Base-by-base conservation (phyloP, 2,797 vertebrate genomes). In the Cossypha polioptera region DNA sequence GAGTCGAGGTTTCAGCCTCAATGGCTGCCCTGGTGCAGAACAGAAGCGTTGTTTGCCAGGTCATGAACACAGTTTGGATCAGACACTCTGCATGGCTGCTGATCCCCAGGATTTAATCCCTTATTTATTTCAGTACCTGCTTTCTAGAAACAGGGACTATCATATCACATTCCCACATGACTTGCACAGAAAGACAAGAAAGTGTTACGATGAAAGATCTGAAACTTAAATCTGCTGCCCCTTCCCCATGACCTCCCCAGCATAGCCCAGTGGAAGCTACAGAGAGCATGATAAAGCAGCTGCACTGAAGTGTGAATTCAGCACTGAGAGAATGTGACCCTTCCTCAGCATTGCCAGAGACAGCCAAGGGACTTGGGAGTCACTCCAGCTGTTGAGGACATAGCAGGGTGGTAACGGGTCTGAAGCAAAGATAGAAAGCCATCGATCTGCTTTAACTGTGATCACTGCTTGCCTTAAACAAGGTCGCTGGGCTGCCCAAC, bases 51-150 rank as follows among this genome's bases (percentile, higher is more conserved):
- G 3, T 92, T 66, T 95, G 91, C 78, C 90, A 92, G 93, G 72
- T 79, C 76, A 45, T 29, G 86, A 86, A 67, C 15, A 57, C 43
- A 57, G 47, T 76, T 57, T 74, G 90, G 79, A 95, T 71, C 87
- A 88, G 81, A 92, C 43, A 15, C 36, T 68, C 84, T 17, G 36
- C 62, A 82, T 66, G 53, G 81, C 93, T 82, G 77, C 62, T 86
- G 79, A 92, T 77, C 87, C 86, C 85, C 58, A 65, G 83, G 83
- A 94, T 92, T 95, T 92, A 92, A 92, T 88, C 79, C 88, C 87
- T 75, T 86, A 48, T 57, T 92, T 86, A 80, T 73, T 77, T 86
- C 82, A n/a, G 51, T 54, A 73, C 63, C 62, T 91, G 85, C 91
- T 94, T 96, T 95, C 89, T 93, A 94, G 91, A 91, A 92, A 89